These are phyloP conservation scores for Drosophila flavopinicola DNA, from an alignment of 2,888 invertebrate species.

Conservation along the genomic window DNA sequence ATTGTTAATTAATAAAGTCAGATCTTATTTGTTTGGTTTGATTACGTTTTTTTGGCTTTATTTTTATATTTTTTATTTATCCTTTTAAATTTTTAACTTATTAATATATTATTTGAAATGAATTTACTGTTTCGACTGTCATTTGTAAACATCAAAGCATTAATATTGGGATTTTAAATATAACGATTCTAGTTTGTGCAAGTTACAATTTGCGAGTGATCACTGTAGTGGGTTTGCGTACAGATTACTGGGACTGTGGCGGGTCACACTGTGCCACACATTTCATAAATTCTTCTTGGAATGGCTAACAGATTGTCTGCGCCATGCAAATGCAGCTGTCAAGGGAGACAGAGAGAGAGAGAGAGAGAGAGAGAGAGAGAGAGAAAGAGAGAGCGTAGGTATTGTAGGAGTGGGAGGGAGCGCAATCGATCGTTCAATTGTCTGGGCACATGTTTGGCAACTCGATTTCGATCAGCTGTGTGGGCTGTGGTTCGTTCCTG, in stretches of 20 bases:
- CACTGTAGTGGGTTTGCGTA: not conserved
- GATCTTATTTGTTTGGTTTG: no score
- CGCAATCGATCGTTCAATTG: slow-evolving; percentile 57
- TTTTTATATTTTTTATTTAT: no score
- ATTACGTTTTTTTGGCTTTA: no score
- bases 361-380: not conserved
- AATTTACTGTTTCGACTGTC: no score
- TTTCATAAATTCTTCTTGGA: slow-evolving; percentile 70
- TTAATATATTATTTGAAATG: no score
- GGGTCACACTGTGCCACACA: slow-evolving; percentile 50
- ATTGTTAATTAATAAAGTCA: no score
- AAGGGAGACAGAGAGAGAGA: slow-evolving; percentile 4
- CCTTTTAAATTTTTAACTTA: no score
- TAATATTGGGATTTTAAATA: not conserved
- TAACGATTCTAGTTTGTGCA: not conserved
- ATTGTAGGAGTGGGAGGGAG: slow-evolving; percentile 47
- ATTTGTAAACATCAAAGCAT: no score
- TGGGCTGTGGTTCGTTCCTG: slow-evolving; percentile 47
- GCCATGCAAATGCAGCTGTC: slow-evolving; percentile 50
- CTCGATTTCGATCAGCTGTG: slow-evolving; percentile 60
- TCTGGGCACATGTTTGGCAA: slow-evolving; percentile 54
- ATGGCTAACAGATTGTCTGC: slow-evolving; percentile 48
- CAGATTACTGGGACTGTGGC: slow-evolving; percentile 2
- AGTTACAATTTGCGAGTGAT: not conserved
- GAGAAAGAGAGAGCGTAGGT: not conserved